phyloP scores from a whole-genome alignment of 2,888 invertebrate species.

The Trissonchulus sp. region DNA sequence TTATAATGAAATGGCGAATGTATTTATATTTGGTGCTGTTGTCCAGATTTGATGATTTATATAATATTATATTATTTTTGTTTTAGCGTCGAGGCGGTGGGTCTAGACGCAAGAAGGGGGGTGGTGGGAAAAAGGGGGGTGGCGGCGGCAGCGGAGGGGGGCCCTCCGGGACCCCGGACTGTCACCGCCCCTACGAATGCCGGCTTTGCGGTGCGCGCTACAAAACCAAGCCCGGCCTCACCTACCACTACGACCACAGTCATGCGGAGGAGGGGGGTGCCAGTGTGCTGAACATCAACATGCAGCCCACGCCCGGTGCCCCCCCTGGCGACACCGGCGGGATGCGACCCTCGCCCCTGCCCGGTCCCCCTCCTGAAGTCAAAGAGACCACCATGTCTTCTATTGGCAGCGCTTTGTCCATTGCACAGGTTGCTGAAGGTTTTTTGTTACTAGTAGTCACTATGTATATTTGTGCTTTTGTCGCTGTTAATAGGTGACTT shows the following conservation, averaged over 20 bases:
- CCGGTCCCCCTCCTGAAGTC: conserved; percentile 29
- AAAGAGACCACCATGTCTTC: conserved; percentile 36
- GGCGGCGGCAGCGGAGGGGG: background rate
- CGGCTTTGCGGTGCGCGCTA: conserved; percentile 79
- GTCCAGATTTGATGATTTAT: too few species aligned
- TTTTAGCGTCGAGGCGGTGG: background rate
- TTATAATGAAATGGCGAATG: too few species aligned
- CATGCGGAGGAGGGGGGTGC: conserved; percentile 55
- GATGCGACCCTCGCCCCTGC: conserved; percentile 42
- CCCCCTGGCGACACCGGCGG: background rate
- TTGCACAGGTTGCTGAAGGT: too few species aligned
- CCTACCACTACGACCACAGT: conserved; percentile 89
- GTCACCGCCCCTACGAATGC: conserved; percentile 54
- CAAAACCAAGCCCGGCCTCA: conserved; percentile 90
- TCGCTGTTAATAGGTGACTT: too few species aligned
- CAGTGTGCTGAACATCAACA: conserved; percentile 50
- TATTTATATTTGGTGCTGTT: too few species aligned
- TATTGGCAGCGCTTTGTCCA: conserved; percentile 42
- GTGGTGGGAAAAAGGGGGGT: background rate
- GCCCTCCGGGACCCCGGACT: background rate
- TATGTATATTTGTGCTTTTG: too few species aligned
- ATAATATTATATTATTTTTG: background rate
- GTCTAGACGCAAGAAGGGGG: background rate
- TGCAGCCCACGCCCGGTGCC: conserved; percentile 43
- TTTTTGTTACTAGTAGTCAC: too few species aligned